Conservation (phyloP, 2,797 vertebrate genomes). For the Cynodonichthys magdalenae region DNA sequence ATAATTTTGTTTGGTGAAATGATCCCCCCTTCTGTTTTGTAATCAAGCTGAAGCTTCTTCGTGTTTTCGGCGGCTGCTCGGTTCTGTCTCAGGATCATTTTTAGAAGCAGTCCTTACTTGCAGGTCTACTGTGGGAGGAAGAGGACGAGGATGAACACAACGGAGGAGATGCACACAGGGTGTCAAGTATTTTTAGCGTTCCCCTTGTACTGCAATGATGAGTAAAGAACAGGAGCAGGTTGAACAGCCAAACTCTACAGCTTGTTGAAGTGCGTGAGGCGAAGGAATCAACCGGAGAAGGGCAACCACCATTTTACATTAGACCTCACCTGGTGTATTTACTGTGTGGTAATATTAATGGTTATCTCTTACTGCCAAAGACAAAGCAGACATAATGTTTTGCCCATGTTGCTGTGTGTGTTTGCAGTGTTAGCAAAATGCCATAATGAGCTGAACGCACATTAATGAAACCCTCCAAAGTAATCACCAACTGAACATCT, state of each 20-base stretch:
- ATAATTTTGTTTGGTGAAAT: neutral
- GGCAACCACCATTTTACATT: constrained; percentile 22
- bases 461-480: too few species aligned
- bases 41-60: constrained; percentile 19
- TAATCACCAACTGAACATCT: too few species aligned
- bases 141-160: constrained; percentile 57
- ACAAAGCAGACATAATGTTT: too few species aligned
- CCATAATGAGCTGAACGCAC: too few species aligned
- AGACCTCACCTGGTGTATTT: constrained; percentile 10
- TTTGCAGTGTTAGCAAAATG: too few species aligned
- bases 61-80: constrained; percentile 8
- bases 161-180: constrained; percentile 62
- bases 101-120: constrained; percentile 55
- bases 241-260: constrained; percentile 53
- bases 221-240: constrained; percentile 65
- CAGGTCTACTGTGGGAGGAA: constrained; percentile 57
- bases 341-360: neutral
- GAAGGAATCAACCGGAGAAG: constrained; percentile 14
- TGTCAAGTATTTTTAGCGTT: constrained; percentile 71
- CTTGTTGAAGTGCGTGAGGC: constrained; percentile 40
- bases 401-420: too few species aligned
- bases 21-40: neutral
- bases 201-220: constrained; percentile 55
- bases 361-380: too few species aligned
- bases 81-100: constrained; percentile 43